Percentiles rank a stretch among this genome's conserved stretches.
These are phyloP conservation scores for Ctenochaetus hawaiiensis DNA, from an alignment of 2,797 vertebrate species.

Conservation along the genomic window DNA sequence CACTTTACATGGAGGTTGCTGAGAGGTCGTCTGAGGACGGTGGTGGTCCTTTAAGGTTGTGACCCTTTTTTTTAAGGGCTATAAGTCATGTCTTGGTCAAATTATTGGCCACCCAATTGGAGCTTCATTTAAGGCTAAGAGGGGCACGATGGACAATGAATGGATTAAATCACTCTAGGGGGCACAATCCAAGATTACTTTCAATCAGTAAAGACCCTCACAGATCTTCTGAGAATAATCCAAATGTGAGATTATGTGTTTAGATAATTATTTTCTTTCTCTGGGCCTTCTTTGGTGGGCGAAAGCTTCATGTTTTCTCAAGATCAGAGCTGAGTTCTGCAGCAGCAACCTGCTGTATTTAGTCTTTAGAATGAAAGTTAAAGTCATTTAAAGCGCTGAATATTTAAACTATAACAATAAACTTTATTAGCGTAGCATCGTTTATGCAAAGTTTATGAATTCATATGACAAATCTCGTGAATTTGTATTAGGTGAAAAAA, in stretches of 20 bases:
- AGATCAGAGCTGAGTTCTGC: neutral
- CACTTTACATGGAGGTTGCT: slow-evolving; percentile 50
- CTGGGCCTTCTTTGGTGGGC: slow-evolving; percentile 19
- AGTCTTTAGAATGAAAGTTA: neutral
- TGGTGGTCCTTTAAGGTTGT: slow-evolving; percentile 55
- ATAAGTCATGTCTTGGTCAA: slow-evolving; percentile 50
- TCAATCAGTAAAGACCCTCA: slow-evolving; percentile 50
- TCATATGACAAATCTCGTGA: too few species aligned
- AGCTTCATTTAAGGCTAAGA: slow-evolving; percentile 56
- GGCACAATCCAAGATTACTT: slow-evolving; percentile 67
- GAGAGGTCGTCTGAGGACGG: slow-evolving; percentile 27
- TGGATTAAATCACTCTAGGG: slow-evolving; percentile 69
- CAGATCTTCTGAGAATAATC: slow-evolving; percentile 47
- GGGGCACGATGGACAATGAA: slow-evolving; percentile 65
- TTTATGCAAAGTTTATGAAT: too few species aligned
- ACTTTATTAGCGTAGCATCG: too few species aligned
- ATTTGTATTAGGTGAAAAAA: too few species aligned
- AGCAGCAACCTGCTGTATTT: neutral
- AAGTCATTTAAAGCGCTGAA: too few species aligned
- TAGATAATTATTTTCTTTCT: slow-evolving; percentile 23
- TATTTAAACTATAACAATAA: too few species aligned
- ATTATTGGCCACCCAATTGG: slow-evolving; percentile 73
- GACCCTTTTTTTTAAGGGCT: slow-evolving; percentile 49
- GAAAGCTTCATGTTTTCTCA: neutral
- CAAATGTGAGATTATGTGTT: slow-evolving; percentile 53